These are phyloP conservation scores for Acleris literana DNA, from an alignment of 2,888 invertebrate genomes.

Conservation along the genomic window DNA sequence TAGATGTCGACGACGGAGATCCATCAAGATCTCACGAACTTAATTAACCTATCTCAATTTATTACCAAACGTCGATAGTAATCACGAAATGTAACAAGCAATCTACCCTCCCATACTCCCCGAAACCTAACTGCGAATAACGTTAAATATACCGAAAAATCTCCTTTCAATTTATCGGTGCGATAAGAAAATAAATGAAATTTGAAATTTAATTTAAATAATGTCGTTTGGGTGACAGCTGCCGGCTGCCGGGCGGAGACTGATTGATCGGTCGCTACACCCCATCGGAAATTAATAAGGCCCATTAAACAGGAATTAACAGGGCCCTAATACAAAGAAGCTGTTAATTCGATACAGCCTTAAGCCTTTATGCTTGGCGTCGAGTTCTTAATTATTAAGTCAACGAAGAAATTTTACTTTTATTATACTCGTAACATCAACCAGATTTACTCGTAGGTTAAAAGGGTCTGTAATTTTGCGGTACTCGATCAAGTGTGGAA, in stretches of 20 bases:
- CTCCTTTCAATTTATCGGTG: slow-evolving; percentile 18
- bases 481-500: background rate
- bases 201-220: slow-evolving; percentile 55
- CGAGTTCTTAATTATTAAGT: slow-evolving; percentile 22
- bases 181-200: slow-evolving; percentile 38
- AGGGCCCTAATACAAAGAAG: slow-evolving; percentile 24
- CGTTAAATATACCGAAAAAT: slow-evolving; percentile 18
- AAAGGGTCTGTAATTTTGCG: background rate
- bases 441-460: slow-evolving; percentile 5
- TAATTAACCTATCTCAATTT: slow-evolving; percentile 3
- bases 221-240: slow-evolving; percentile 46
- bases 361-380: slow-evolving; percentile 18
- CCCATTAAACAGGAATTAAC: slow-evolving; percentile 33
- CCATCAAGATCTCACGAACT: background rate
- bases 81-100: slow-evolving; percentile 13
- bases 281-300: slow-evolving; percentile 40
- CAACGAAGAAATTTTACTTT: slow-evolving; percentile 23
- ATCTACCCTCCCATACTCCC: slow-evolving; percentile 8
- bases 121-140: slow-evolving; percentile 10
- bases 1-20: background rate
- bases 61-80: background rate
- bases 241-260: slow-evolving; percentile 33
- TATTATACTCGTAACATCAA: slow-evolving; percentile 15
- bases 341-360: slow-evolving; percentile 30
- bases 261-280: slow-evolving; percentile 41